Evolutionary conservation across 30 jellyfish, hydroid and myxozoan species (phyloP), one percentile per base, ranked within the genome.

Genomic region (Hydra vulgaris): DNA sequence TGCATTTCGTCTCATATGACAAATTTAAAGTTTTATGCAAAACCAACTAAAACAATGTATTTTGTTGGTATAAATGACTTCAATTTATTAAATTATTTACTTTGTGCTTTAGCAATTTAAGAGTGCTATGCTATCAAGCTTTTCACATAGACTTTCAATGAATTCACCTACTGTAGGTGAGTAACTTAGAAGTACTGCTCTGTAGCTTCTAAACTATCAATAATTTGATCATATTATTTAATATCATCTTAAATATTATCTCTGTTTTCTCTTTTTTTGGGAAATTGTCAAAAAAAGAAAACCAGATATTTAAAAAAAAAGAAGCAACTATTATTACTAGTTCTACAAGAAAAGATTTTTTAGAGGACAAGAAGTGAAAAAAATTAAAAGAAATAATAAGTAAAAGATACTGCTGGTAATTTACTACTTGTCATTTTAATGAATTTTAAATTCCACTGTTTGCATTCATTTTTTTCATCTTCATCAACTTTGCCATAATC

Each of bases 81-180:
- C 18, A 74, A 17, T 16, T 61, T 25, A 68, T 86, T 86, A 23
- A 86, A 78, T 25, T 71, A 86, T 19, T 86, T 26, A 1, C 79
- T 73, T 67, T 86, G 90, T 15, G 88, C 25, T 23, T 72, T 27
- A 1, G 95, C 95, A 24, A 87, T 87, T 66, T 23, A 87, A 54
- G 96, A 87, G 78, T 87, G 96, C 18, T 21, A 87, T 61, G 25
- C 26, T 68, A 25, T 82, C 69, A 15, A 87, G 88, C 81, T 82
- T 87, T 20, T 81, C 88, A 68, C 66, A 78, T 54, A 87, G 76
- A 17, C 76, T 27, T n/a, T 87, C 95, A 1, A 87, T 55, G 61
- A 87, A 40, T 40, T 40, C 61, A 40, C 61, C 61, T 40, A 40
- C 12, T 40, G 61, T 40, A 40, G 61, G 12, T 40, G 61, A 3